Conservation (phyloP, 2,113 vertebrate genomes). For the Lepus europaeus region DNA sequence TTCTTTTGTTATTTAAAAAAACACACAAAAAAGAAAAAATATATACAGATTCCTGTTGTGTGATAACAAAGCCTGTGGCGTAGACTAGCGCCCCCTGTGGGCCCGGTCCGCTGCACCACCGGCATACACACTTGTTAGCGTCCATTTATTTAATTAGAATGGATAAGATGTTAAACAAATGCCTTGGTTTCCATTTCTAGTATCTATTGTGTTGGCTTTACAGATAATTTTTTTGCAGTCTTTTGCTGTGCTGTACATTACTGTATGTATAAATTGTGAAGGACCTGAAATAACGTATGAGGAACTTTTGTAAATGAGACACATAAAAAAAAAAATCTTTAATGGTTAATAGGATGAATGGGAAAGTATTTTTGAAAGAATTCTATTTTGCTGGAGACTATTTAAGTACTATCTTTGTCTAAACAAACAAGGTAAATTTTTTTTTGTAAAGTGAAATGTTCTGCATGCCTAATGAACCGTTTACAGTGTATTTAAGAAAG, state of each 20-base stretch:
- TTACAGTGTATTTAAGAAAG: slow-evolving; percentile 99
- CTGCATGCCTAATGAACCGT: slow-evolving; percentile 99
- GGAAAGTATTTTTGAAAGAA: slow-evolving; percentile 99
- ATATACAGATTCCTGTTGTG: slow-evolving; percentile 85
- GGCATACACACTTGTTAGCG: slow-evolving; percentile 86
- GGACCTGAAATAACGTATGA: slow-evolving; percentile 92
- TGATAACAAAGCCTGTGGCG: slow-evolving; percentile 88
- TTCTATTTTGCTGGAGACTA: slow-evolving; percentile 99
- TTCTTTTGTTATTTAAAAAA: slow-evolving; percentile 92
- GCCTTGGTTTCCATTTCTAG: slow-evolving; percentile 90
- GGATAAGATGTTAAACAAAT: slow-evolving; percentile 90
- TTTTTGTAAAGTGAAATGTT: slow-evolving; percentile 99
- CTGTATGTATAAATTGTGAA: slow-evolving; percentile 94
- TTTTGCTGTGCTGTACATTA: slow-evolving; percentile 93
- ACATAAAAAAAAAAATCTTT: slow-evolving; percentile 87
- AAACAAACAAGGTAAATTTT: slow-evolving; percentile 93
- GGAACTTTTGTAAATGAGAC: slow-evolving; percentile 94
- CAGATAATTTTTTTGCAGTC: slow-evolving; percentile 92
- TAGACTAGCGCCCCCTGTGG: slow-evolving; percentile 87
- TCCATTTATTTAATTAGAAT: slow-evolving; percentile 89
- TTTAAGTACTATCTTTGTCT: slow-evolving; percentile 99
- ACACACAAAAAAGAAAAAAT: slow-evolving; percentile 77
- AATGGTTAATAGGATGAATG: slow-evolving; percentile 98
- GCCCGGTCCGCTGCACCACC: slow-evolving; percentile 84
- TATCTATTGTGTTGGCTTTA: slow-evolving; percentile 94